Evolutionary conservation across 2,888 invertebrate species (phyloP).

Genomic region (Eupithecia tripunctaria): DNA sequence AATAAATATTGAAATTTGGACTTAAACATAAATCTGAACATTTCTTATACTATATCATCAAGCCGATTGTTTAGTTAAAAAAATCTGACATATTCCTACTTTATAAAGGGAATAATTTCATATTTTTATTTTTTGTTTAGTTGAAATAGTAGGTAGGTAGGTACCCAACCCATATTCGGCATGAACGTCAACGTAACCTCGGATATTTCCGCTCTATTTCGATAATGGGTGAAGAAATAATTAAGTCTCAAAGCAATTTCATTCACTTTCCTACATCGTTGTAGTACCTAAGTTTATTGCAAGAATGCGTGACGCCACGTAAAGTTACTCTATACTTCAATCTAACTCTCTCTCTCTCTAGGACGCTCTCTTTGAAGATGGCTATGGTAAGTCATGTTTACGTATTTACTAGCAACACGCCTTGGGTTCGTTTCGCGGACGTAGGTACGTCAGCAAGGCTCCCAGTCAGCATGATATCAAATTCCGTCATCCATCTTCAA

Average conservation of each 20-base stretch:
- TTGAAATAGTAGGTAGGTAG: too few relatives aligned
- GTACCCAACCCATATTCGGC: background rate
- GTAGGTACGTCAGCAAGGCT: too few relatives aligned
- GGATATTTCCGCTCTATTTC: slow-evolving; percentile 65
- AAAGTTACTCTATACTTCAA: slow-evolving; percentile 11
- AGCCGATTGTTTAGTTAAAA: too few relatives aligned
- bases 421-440: too few relatives aligned
- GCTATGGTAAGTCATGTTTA: background rate
- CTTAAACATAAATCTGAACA: too few relatives aligned
- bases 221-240: slow-evolving; percentile 57
- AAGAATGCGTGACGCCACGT: slow-evolving; percentile 37
- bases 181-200: slow-evolving; percentile 51
- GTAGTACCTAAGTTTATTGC: slow-evolving; percentile 32
- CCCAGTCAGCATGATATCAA: too few relatives aligned
- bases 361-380: background rate
- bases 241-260: slow-evolving; percentile 49
- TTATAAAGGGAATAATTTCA: background rate
- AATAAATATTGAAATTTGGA: too few relatives aligned
- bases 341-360: too few relatives aligned
- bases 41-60: too few relatives aligned
- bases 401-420: too few relatives aligned
- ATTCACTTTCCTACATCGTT: slow-evolving; percentile 50
- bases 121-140: too few relatives aligned
- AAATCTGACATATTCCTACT: background rate
- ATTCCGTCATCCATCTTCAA: too few relatives aligned